A percentile compares a stretch with the other conserved stretches of the same genome.
phyloP scores from a whole-genome alignment of 2,888 invertebrate genomes.

The Magallana nippona region DNA sequence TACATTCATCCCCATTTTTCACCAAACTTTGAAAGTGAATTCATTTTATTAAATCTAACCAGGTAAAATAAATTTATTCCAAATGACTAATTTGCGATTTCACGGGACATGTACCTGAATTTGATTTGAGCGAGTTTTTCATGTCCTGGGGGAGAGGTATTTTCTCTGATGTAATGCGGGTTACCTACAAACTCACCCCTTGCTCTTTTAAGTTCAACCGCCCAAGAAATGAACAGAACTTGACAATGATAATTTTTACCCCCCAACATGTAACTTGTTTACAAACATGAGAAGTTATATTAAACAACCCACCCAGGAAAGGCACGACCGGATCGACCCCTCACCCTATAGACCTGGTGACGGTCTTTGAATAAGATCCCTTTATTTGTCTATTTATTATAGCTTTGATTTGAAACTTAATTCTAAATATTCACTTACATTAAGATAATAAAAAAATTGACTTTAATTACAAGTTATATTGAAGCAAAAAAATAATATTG shows the following conservation, averaged over 20 bases:
- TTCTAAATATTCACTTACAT: too few species aligned
- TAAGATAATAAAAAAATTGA: too few species aligned
- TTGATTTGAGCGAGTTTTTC: slow-evolving; percentile 1
- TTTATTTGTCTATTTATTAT: too few species aligned
- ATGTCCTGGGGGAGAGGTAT: not conserved
- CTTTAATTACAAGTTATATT: too few species aligned
- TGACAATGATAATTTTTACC: not conserved
- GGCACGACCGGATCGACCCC: not conserved
- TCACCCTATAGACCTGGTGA: too few species aligned
- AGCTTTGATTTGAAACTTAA: too few species aligned
- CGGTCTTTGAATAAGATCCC: too few species aligned
- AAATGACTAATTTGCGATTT: slow-evolving; percentile 41
- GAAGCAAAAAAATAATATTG: too few species aligned
- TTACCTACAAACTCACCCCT: not conserved
- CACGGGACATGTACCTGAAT: slow-evolving; percentile 50
- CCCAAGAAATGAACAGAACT: not conserved
- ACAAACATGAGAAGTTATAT: not conserved
- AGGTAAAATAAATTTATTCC: slow-evolving; percentile 23
- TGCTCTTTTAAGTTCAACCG: not conserved
- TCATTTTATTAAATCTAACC: not conserved
- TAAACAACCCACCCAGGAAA: not conserved
- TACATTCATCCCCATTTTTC: too few species aligned
- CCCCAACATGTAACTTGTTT: not conserved
- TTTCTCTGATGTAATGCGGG: slow-evolving; percentile 12
- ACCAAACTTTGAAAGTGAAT: too few species aligned